Evolutionary conservation across 2,113 vertebrate species (phyloP), one percentile per base, ranked within the genome.

Genomic region (Craseonycteris thonglongyai): DNA sequence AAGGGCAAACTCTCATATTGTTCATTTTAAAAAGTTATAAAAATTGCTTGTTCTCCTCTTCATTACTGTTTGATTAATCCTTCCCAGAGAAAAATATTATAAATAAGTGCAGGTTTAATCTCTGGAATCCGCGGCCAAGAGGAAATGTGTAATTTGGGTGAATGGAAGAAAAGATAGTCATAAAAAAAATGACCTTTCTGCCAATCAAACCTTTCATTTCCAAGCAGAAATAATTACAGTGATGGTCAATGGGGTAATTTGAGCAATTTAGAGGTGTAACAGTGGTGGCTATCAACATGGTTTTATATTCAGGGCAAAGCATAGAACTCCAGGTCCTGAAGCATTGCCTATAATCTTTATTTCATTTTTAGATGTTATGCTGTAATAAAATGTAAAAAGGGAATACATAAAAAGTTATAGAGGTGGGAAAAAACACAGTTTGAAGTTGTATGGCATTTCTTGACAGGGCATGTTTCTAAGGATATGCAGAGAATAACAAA

Each of bases 361-460:
- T 98, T 98, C 98, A 98, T 98, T 98, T 98, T 98, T 98, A 97
- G 98, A 98, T 98, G 98, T 98, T 98, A 98, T 97, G 97, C 97
- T 98, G 96, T 98, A 98, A 98, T 98, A 98, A 98, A 98, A 98
- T 98, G 97, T 98, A 98, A 98, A 98, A 98, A 98, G 97, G 97
- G 98, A 98, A 98, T 98, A 98, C 97, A 98, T 98, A 98, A 98
- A 98, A 98, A 98, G 98, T 98, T 98, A 98, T 97, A 97, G 98
- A 98, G 97, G 97, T 98, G 97, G 97, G 96, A 97, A 98, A 98
- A 98, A 98, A 97, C 97, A 98, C 61, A 85, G 97, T 98, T 98
- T 98, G 98, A 98, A 98, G 98, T 98, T 98, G 95, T 94, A 98
- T 96, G 97, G 97, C 96, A 96, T 98, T 98, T 97, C 97, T 98